These are phyloP conservation scores for Pterocles burchelli DNA, from an alignment of 2,113 vertebrate genomes.

Conservation along the genomic window DNA sequence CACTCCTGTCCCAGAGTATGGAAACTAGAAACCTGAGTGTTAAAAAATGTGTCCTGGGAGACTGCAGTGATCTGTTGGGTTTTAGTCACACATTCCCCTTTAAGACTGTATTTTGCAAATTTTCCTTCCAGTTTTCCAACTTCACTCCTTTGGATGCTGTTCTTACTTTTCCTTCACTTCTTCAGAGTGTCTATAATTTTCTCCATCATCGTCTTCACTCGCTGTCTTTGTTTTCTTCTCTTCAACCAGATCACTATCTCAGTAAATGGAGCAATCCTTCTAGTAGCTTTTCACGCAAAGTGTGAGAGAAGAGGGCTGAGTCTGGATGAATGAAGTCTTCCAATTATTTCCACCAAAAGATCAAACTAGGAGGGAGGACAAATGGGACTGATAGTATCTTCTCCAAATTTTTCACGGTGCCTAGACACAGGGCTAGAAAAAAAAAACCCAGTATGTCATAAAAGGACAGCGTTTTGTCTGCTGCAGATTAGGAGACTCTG, in stretches of 20 bases:
- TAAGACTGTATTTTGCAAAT: neutral
- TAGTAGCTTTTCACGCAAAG: neutral
- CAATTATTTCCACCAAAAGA: neutral
- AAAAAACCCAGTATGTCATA: neutral
- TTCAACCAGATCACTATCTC: neutral
- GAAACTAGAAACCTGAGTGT: neutral
- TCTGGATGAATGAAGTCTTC: neutral
- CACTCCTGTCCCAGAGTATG: neutral
- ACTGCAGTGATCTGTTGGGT: neutral
- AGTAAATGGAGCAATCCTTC: neutral
- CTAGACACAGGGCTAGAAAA: neutral
- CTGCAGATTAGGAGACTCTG: slow-evolving; percentile 40
- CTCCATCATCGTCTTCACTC: neutral
- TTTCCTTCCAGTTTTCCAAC: neutral
- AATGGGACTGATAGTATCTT: neutral
- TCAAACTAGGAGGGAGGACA: neutral
- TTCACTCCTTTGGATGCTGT: neutral
- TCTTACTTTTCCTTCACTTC: neutral
- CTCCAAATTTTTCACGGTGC: neutral
- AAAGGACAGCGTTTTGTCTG: neutral
- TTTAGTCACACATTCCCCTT: neutral
- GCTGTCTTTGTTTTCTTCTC: neutral
- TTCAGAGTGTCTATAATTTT: neutral
- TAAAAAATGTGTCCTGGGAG: neutral
- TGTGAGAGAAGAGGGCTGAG: neutral